Conservation (phyloP, 1,140 invertebrate species). For the Mylabris phalerata region DNA sequence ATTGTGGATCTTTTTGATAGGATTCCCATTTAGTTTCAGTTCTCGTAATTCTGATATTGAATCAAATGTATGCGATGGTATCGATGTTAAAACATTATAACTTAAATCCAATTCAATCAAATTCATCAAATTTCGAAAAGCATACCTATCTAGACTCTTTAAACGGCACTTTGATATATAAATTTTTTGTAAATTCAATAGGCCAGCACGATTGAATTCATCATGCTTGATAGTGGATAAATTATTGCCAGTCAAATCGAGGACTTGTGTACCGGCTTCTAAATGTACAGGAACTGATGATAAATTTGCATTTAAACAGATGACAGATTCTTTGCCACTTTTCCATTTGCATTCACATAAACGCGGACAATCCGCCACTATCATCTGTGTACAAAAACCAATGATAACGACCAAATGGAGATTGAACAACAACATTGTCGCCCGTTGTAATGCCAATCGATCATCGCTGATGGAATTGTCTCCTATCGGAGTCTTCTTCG, state of each 20-base stretch:
- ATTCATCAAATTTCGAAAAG: constrained; percentile 64
- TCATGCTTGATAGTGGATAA: constrained; percentile 58
- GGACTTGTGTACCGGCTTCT: constrained; percentile 67
- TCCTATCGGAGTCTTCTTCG: constrained; percentile 31
- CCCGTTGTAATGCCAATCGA: constrained; percentile 2
- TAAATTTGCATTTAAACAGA: constrained; percentile 66
- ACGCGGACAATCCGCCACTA: constrained; percentile 55
- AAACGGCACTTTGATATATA: constrained; percentile 60
- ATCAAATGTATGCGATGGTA: constrained; percentile 64
- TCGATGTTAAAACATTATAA: constrained; percentile 56
- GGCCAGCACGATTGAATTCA: constrained; percentile 61
- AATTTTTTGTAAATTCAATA: constrained; percentile 73
- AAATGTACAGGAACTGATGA: constrained; percentile 59
- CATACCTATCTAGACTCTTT: constrained; percentile 53
- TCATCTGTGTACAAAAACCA: constrained; percentile 26
- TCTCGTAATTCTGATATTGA: constrained; percentile 68
- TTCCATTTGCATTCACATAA: constrained; percentile 82
- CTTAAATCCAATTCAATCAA: constrained; percentile 74
- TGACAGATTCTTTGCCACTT: constrained; percentile 72
- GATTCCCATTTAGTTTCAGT: constrained; percentile 64
- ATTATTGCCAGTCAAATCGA: constrained; percentile 67
- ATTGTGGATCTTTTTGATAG: constrained; percentile 58
- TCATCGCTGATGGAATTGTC: constrained; percentile 4
- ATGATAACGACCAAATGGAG: constrained; percentile 25
- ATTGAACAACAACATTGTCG: constrained; percentile 15